phyloP scores from a whole-genome alignment of 2,888 invertebrate genomes.

The Apantesis nais region DNA sequence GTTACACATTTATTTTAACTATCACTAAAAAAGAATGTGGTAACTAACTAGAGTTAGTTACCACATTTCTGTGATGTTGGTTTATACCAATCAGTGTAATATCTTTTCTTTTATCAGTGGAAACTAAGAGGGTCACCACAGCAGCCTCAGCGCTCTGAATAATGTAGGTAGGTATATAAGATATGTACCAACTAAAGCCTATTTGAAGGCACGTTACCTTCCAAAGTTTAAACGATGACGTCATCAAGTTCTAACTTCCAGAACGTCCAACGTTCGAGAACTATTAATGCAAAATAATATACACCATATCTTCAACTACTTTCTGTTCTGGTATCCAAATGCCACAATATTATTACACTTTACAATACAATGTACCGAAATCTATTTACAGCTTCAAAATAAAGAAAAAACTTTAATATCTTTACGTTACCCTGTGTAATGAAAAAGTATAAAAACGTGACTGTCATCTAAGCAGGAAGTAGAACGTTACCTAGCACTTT shows the following conservation, averaged over 20 bases:
- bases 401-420: constrained; percentile 15
- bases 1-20: background rate
- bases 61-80: too few relatives aligned
- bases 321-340: background rate
- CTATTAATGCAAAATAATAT: background rate
- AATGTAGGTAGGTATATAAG: too few relatives aligned
- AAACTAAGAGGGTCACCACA: too few relatives aligned
- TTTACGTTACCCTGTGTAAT: constrained; percentile 17
- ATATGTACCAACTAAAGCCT: too few relatives aligned
- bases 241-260: background rate
- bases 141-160: too few relatives aligned
- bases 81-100: too few relatives aligned
- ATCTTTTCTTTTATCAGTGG: too few relatives aligned
- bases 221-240: background rate
- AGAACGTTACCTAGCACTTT: constrained; percentile 5
- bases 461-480: constrained; percentile 30
- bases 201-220: too few relatives aligned
- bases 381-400: constrained; percentile 40
- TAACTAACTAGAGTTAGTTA: too few relatives aligned
- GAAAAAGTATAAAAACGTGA: constrained; percentile 30
- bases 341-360: constrained; percentile 5
- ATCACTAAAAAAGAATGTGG: too few relatives aligned
- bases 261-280: too few relatives aligned
- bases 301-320: background rate
- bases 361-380: constrained; percentile 33